Base-by-base conservation (phyloP, 2,797 vertebrate species). In the Myiotriccus ornatus region DNA sequence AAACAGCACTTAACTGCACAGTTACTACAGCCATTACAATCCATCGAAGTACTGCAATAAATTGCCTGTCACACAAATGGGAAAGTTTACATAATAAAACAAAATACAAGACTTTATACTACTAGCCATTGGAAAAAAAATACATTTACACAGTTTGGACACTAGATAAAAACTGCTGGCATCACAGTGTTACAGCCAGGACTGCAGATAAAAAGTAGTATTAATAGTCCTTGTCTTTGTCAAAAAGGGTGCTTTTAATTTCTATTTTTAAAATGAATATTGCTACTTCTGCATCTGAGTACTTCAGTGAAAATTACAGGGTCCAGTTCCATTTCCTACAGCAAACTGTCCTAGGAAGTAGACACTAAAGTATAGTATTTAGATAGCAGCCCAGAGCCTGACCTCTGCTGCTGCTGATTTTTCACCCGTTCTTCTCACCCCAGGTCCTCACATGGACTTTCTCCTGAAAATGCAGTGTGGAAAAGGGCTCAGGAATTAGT, bases 21-120 rank as follows among this genome's bases (percentile, higher is more conserved):
- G 49, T 91, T 94, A 87, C 69, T 91, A 55, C 25, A 73, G 74
- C 69, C 59, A 85, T 91, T 91, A 93, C 80, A 80, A 71, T 59
- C 71, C 90, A 69, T 87, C 10, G 10, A 94, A 95, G 60, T 43
- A 67, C 82, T 76, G 62, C 87, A 92, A 87, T 95, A 95, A 95
- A 96, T 95, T 93, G 82, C 55, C 41, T 93, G 84, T 93, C 74
- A n/a, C 65, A 49, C 19, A 8, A 93, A 94, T 88, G 89, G 52
- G 87, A 82, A 90, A 88, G 95, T 94, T 97, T 97, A 94, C 89
- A 82, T 86, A 96, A 93, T 84, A 94, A 90, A 90, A 82, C 63
- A 88, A 94, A 95, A 87, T 84, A 59, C 43, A 77, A 82, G 73
- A 60, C 89, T 95, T 95, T 88, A 70, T 90, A 32, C 46, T 82